Percentiles rank a stretch among this genome's conserved stretches.
Evolutionary conservation across 1,140 invertebrate genomes (phyloP).

Genomic region (Bombus fervidus): DNA sequence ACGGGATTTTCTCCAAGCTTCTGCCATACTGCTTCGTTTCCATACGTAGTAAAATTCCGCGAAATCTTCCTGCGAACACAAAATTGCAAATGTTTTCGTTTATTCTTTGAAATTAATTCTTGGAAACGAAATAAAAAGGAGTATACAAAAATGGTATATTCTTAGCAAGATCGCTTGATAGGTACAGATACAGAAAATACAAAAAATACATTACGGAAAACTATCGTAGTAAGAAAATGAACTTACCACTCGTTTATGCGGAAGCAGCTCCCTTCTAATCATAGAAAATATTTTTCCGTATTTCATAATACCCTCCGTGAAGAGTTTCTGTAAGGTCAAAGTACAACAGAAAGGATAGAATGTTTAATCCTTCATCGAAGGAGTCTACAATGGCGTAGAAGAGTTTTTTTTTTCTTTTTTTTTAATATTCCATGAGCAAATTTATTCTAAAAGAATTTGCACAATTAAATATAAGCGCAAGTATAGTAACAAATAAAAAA

Average conservation of each 20-base stretch:
- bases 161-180: too few relatives aligned
- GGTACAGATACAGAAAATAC: background rate
- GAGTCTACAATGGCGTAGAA: too few relatives aligned
- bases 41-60: constrained; percentile 25
- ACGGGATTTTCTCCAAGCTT: background rate
- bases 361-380: too few relatives aligned
- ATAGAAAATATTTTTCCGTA: constrained; percentile 8
- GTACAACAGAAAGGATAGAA: too few relatives aligned
- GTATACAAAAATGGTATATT: too few relatives aligned
- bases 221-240: background rate
- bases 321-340: background rate
- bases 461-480: too few relatives aligned
- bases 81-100: accelerated
- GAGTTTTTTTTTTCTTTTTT: too few relatives aligned
- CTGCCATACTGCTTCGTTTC: background rate
- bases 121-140: background rate
- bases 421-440: too few relatives aligned
- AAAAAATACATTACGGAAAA: background rate
- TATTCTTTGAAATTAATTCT: background rate
- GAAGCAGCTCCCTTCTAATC: background rate
- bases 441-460: too few relatives aligned
- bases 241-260: constrained; percentile 3
- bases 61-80: constrained; percentile 19
- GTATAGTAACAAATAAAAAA: too few relatives aligned
- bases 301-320: background rate